These are phyloP conservation scores for Lynx canadensis DNA, from an alignment of 2,113 vertebrate genomes.

Conservation along the genomic window DNA sequence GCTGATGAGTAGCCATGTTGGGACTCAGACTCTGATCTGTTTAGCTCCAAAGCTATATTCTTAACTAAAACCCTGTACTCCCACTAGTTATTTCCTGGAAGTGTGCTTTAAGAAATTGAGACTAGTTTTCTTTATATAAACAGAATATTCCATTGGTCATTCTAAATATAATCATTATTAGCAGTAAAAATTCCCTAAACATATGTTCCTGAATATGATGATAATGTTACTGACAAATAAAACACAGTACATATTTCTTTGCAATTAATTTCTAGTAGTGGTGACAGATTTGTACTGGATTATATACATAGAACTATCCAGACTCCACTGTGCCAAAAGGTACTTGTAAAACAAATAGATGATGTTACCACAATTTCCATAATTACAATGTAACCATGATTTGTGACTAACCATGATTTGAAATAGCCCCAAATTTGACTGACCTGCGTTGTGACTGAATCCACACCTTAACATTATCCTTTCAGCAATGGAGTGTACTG, in stretches of 20 bases:
- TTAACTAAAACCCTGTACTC: neutral
- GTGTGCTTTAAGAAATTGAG: neutral
- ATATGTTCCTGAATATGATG: neutral
- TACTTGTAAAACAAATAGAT: neutral
- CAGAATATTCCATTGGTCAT: neutral
- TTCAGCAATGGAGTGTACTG: neutral
- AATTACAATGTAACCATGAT: neutral
- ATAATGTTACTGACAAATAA: neutral
- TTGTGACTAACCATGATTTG: neutral
- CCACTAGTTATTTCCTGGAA: neutral
- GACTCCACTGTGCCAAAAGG: neutral
- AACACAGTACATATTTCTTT: neutral
- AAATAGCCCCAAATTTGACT: neutral
- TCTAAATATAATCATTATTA: neutral
- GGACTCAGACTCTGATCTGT: neutral
- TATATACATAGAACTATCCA: neutral
- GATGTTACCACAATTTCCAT: neutral
- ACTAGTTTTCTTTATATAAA: neutral
- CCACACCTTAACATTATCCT: neutral
- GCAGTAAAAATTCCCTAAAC: conserved; percentile 5
- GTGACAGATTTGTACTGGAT: neutral
- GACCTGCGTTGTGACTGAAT: neutral
- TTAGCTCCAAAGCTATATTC: neutral
- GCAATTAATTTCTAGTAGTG: neutral
- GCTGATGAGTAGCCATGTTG: neutral